Percentiles rank a stretch among this genome's conserved stretches.
Evolutionary conservation across 2,797 vertebrate genomes (phyloP).

Genomic region (Halcyon smyrnensis): DNA sequence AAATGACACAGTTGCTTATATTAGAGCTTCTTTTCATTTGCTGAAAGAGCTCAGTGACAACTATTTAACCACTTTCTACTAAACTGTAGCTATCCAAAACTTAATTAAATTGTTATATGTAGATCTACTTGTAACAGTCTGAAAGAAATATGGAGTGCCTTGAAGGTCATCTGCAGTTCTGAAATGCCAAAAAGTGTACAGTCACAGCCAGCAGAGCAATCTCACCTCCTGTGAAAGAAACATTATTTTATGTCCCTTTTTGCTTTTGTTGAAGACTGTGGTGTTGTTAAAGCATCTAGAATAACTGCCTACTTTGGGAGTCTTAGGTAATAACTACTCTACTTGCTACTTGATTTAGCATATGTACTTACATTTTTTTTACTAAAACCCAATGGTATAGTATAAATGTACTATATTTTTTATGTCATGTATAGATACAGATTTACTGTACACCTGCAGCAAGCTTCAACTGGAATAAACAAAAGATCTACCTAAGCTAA

Average conservation of each 20-base stretch:
- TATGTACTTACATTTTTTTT: background rate
- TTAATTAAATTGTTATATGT: background rate
- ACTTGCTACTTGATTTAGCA: background rate
- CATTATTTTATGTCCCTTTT: background rate
- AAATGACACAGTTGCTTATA: background rate
- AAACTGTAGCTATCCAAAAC: background rate
- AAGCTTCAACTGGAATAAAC: background rate
- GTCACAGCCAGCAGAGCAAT: background rate
- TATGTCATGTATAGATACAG: background rate
- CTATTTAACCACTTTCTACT: background rate
- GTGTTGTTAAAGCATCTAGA: background rate
- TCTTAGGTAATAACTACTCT: background rate
- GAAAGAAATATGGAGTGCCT: background rate
- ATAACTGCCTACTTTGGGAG: background rate
- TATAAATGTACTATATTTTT: background rate
- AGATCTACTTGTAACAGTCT: background rate
- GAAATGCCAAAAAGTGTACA: background rate
- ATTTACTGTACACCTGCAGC: background rate
- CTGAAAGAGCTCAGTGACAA: background rate
- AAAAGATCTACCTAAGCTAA: background rate
- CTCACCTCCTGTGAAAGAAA: background rate
- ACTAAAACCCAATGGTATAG: background rate
- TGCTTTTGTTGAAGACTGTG: background rate
- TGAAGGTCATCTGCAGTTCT: background rate
- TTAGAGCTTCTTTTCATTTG: background rate